Evolutionary conservation across 1,140 invertebrate genomes (phyloP).

Genomic region (Teleogryllus occipitalis): DNA sequence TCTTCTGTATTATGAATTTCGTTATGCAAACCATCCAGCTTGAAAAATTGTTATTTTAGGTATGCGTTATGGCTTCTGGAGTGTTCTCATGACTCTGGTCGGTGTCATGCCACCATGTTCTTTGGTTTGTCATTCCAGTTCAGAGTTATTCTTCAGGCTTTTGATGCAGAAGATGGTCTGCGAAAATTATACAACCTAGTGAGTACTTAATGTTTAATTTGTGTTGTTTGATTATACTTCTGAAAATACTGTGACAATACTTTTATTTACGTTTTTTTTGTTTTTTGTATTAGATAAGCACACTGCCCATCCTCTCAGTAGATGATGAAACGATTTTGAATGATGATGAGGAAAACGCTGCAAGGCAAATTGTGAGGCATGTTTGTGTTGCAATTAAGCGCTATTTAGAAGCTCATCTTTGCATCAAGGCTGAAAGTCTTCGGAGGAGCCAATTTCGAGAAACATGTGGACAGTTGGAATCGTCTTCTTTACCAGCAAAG

Average conservation of each 20-base stretch:
- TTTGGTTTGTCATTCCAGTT: constrained; percentile 91
- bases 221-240: background rate
- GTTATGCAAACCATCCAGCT: background rate
- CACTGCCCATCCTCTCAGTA: constrained; percentile 65
- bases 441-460: constrained; percentile 48
- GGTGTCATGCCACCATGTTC: constrained; percentile 96
- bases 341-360: constrained; percentile 85
- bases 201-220: constrained; percentile 29
- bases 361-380: constrained; percentile 88
- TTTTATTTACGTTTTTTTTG: background rate
- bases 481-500: constrained; percentile 52
- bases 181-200: constrained; percentile 89
- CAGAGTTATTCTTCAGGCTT: constrained; percentile 81
- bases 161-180: constrained; percentile 84
- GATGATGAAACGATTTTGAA: constrained; percentile 58
- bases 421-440: constrained; percentile 73
- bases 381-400: constrained; percentile 83
- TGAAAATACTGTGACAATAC: background rate
- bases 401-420: constrained; percentile 88
- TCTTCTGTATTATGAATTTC: no score
- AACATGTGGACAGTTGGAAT: constrained; percentile 31
- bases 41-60: constrained; percentile 36
- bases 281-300: constrained; percentile 57
- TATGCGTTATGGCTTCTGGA: constrained; percentile 91
- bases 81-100: constrained; percentile 89